These are phyloP conservation scores for Microcebus jonahi DNA, from an alignment of 2,113 vertebrate species.

Conservation along the genomic window DNA sequence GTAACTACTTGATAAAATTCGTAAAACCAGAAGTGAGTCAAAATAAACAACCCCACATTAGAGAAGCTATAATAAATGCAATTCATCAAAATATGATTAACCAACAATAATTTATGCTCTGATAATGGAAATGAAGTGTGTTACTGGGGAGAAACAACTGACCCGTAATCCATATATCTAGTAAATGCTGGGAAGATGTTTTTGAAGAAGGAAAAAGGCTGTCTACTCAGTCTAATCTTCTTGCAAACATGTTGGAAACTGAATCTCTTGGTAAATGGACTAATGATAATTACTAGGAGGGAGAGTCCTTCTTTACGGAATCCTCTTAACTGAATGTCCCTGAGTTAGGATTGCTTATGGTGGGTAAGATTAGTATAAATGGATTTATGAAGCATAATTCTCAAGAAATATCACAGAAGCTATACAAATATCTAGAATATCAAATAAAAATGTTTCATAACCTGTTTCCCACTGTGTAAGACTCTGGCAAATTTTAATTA, in stretches of 20 bases:
- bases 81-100: conserved; percentile 16
- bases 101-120: neutral
- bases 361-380: neutral
- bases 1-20: conserved; percentile 16
- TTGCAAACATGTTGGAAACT: neutral
- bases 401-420: neutral
- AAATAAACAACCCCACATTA: neutral
- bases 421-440: neutral
- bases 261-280: neutral
- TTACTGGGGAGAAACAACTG: neutral
- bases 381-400: neutral
- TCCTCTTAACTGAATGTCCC: neutral
- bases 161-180: neutral
- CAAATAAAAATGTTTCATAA: neutral
- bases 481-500: neutral
- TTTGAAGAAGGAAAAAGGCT: neutral
- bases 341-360: neutral
- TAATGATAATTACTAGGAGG: neutral
- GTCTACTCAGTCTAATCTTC: neutral
- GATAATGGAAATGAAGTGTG: neutral
- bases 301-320: neutral
- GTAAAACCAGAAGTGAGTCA: neutral
- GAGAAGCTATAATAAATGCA: neutral
- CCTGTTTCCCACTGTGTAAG: neutral
- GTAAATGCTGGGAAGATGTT: neutral